Evolutionary conservation across 2,888 invertebrate species (phyloP), one percentile per base, ranked within the genome.

Genomic region (Germaria angustata): DNA sequence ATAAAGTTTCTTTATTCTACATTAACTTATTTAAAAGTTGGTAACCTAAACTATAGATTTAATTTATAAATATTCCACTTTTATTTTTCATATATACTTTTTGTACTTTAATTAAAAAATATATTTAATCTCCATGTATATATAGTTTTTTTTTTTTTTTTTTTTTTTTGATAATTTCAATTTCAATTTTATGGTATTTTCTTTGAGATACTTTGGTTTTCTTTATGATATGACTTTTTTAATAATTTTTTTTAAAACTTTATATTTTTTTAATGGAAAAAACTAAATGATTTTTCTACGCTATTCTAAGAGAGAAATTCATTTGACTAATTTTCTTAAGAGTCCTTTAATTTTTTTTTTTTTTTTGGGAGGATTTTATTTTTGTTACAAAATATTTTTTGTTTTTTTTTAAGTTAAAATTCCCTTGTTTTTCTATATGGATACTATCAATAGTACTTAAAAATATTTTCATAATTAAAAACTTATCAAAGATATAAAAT

Each of bases 221-320:
- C 76, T 69, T 68, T 80, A 75, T 77, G 82, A 84, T 82, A 82
- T 80, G 82, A 80, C 53, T 77, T 71, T 55, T 80, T 82, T 84
- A 55, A 68, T 36, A 69, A 72, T 72, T 73, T 81, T 46, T 15
- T 68, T 76, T 34, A 17, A 4, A 39, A 15, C 28, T 61, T 66
- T 51, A 20, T 28, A 6, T 73, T 28, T 8, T 28, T 53, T 17
- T 61, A 24, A 24, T 63, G 63, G 28, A 20, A 41, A 49, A 66
- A 24, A 24, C 9, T 32, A 41, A 4, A 41, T 61, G 24, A 15
- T 24, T 22, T 20, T 51, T 49, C 28, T 53, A 28, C 3, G 1
- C 28, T 39, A 22, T 28, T 39, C 6, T 44, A 28, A 2, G 20
- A 66, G 20, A 65, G n/a, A 55, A 34, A 17, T 20, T 32, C 53